Evolutionary conservation across 2,113 vertebrate genomes (phyloP).

Genomic region (Desmodus rotundus): DNA sequence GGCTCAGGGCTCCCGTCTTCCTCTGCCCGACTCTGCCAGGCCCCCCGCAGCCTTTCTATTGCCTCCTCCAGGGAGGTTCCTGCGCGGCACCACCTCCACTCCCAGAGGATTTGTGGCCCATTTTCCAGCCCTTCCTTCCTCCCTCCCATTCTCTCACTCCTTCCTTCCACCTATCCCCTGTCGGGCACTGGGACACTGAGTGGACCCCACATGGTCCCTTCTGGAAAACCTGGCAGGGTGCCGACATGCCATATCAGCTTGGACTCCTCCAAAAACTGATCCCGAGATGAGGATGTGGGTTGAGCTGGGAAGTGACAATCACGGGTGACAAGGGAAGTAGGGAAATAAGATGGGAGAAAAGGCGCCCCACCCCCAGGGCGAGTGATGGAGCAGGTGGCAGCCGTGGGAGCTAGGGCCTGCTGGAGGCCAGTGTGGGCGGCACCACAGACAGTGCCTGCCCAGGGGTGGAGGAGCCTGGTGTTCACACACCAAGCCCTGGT

Average conservation of each 20-base stretch:
- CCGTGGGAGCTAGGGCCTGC: not conserved
- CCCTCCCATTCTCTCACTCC: not conserved
- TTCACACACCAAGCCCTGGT: not conserved
- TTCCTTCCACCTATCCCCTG: not conserved
- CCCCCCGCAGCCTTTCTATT: not conserved
- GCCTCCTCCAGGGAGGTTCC: not conserved
- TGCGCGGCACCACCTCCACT: not conserved
- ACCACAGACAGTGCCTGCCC: accelerated
- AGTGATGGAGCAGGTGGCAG: not conserved
- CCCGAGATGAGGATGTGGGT: not conserved
- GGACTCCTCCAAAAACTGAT: not conserved
- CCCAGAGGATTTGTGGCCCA: not conserved
- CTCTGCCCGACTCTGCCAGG: not conserved
- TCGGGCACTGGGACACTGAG: accelerated
- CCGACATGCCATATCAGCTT: accelerated
- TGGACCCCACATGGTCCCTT: accelerated
- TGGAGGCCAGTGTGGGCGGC: not conserved
- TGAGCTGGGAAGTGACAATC: not conserved
- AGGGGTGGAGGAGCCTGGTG: not conserved
- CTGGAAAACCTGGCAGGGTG: not conserved
- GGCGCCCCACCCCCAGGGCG: not conserved
- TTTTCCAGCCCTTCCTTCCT: not conserved
- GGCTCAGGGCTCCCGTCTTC: not conserved
- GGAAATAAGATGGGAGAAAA: not conserved
- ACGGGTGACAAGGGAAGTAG: not conserved